phyloP scores from a whole-genome alignment of 2,888 invertebrate species.

The Zygothrica quintamaculata region DNA sequence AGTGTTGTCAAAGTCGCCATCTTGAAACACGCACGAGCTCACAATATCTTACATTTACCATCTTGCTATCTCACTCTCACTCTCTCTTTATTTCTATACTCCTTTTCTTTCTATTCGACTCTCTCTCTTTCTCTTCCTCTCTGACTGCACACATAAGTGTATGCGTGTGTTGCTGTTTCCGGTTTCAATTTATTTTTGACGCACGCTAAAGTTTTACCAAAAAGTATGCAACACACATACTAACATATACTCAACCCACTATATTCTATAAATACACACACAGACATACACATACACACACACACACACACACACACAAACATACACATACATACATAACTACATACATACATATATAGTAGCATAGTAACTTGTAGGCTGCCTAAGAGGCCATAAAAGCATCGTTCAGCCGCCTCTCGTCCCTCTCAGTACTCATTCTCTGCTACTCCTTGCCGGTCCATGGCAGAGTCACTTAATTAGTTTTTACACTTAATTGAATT shows the following conservation, averaged over 20 bases:
- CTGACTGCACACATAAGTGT: constrained; percentile 4
- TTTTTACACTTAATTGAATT: constrained; percentile 81
- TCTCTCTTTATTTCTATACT: not conserved
- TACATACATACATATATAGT: not conserved
- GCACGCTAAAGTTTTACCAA: constrained; percentile 70
- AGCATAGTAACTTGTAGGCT: constrained; percentile 11
- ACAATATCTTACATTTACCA: not conserved
- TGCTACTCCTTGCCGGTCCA: constrained; percentile 23
- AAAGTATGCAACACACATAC: constrained; percentile 59
- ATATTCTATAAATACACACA: constrained; percentile 13
- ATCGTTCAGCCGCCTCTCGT: constrained; percentile 13
- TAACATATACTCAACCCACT: no score
- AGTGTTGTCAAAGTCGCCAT: constrained; percentile 76
- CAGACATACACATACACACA: constrained; percentile 15
- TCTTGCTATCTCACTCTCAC: not conserved
- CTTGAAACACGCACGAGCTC: constrained; percentile 66
- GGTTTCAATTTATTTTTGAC: constrained; percentile 65
- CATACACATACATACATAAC: constrained; percentile 6
- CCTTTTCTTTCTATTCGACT: not conserved
- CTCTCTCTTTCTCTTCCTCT: not conserved
- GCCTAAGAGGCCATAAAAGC: constrained; percentile 30
- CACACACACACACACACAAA: constrained; percentile 18
- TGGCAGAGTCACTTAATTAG: constrained; percentile 74
- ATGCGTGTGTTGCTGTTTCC: constrained; percentile 40
- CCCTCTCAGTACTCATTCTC: constrained; percentile 1